Base-by-base conservation (phyloP, 2,797 vertebrate species). In the Acanthiza pusilla region DNA sequence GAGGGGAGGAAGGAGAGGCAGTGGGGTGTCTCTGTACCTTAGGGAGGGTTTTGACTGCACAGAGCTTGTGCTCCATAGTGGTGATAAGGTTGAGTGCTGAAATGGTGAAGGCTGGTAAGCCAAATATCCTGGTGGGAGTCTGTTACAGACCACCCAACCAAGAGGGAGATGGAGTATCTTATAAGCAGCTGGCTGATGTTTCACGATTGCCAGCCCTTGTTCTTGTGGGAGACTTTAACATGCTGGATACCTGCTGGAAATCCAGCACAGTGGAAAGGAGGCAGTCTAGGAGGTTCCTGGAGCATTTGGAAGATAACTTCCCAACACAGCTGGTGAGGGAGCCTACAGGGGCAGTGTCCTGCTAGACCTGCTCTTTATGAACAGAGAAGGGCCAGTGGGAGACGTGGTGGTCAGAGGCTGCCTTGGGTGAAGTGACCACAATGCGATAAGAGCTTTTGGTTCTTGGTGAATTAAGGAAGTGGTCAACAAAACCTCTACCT, bases 361-460 rank as follows among this genome's bases (percentile, higher is more conserved):
- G 4, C 63, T 61, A 21, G 72, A 14, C 11, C 23, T 61, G 40
- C 55, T 68, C 10, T 61, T 68, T 17, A 25, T 38, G 30, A 40
- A 10, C 9, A 17, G n/a, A 53, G n/a, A 30, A 40, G 20, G 48
- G n/a, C 29, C 54, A 40, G n/a, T 53, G 40, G 40, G 40, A 75
- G n/a, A 38, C 54, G 16, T 76, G 47, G 45, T 50, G 25, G 26
- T 38, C 5, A 4, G 54, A 76, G 40, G 20, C 40, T 19, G 4
- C 16, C 11, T 85, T n/a, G 55, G 47, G 23, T 38, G 79, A 38
- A 38, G 19, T 0, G 2, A 16, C 13, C 23, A 51, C 43, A 58
- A n/a, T 9, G 7, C 0, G 5, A 0, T 32, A 32, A 6, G 32
- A n/a, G 2, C 17, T 72, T 51, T 29, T 13, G 4, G 9, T 45